Conservation (phyloP, 2,113 vertebrate species). For the Limanda limanda region DNA sequence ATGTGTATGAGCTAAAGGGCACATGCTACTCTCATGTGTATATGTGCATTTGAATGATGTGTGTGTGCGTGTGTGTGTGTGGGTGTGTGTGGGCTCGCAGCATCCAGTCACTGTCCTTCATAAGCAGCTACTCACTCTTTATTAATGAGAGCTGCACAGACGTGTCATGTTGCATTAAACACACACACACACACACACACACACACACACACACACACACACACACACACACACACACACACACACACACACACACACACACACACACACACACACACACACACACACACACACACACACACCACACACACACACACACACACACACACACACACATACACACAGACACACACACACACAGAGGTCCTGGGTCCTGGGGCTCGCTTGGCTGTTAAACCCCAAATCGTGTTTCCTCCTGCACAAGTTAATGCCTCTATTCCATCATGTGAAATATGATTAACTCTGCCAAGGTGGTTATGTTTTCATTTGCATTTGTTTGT, state of each 20-base stretch:
- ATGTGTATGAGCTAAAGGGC: not conserved
- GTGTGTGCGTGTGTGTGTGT: not conserved
- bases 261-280: not conserved
- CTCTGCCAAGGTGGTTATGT: no score
- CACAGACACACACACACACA: constrained; percentile 1
- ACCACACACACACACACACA: constrained; percentile 3
- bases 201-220: constrained; percentile 5
- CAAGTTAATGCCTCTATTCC: no score
- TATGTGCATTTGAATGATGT: not conserved
- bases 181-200: not conserved
- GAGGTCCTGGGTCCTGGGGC: no score
- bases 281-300: constrained; percentile 2
- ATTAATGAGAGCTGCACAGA: constrained; percentile 33
- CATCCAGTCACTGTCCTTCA: constrained; percentile 14
- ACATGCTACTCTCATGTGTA: not conserved
- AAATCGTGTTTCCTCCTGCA: no score
- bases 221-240: constrained; percentile 7
- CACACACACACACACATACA: not conserved
- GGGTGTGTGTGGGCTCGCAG: not conserved
- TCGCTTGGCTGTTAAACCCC: no score
- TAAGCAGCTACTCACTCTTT: constrained; percentile 48
- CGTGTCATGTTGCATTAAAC: constrained; percentile 40
- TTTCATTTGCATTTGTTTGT: no score
- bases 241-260: not conserved
- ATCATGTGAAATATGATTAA: no score